Percentiles rank a stretch among this genome's conserved stretches.
Conservation (phyloP, 2,797 vertebrate species). For the Hoplostethus atlanticus region DNA sequence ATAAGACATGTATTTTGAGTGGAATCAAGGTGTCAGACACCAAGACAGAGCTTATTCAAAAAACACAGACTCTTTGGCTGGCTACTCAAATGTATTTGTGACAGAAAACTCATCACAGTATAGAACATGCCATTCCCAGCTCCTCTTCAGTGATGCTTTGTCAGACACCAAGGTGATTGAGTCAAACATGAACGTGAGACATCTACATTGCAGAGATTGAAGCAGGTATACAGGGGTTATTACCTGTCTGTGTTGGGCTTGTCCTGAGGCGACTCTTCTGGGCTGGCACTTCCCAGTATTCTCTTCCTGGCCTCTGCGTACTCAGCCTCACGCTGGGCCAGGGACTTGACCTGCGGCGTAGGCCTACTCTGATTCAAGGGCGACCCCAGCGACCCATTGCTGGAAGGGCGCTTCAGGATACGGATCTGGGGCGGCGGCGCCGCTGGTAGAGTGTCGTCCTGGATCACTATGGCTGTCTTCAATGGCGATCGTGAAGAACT, state of each 20-base stretch:
- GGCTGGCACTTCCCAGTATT: conserved; percentile 95
- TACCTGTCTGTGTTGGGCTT: conserved; percentile 89
- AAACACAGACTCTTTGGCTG: too few relatives aligned
- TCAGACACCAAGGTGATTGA: background rate
- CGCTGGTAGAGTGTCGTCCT: conserved; percentile 92
- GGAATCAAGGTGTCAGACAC: too few relatives aligned
- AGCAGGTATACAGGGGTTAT: conserved; percentile 19
- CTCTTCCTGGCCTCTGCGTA: conserved; percentile 97
- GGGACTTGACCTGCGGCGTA: conserved; percentile 91
- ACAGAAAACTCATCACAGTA: too few relatives aligned
- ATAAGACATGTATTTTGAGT: too few relatives aligned
- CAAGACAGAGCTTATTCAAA: too few relatives aligned
- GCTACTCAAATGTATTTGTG: too few relatives aligned
- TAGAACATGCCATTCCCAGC: background rate
- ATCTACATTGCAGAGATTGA: background rate
- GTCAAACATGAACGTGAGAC: too few relatives aligned
- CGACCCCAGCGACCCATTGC: conserved; percentile 91
- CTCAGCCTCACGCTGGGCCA: conserved; percentile 97
- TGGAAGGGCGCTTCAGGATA: conserved; percentile 95
- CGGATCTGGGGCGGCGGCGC: conserved; percentile 95
- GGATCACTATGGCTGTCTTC: conserved; percentile 94
- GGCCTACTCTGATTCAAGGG: conserved; percentile 88
- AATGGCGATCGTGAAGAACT: conserved; percentile 83
- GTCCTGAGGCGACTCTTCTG: conserved; percentile 94
- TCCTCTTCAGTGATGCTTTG: background rate